These are phyloP conservation scores for Sericinus montela DNA, from an alignment of 2,888 invertebrate species.

Conservation along the genomic window DNA sequence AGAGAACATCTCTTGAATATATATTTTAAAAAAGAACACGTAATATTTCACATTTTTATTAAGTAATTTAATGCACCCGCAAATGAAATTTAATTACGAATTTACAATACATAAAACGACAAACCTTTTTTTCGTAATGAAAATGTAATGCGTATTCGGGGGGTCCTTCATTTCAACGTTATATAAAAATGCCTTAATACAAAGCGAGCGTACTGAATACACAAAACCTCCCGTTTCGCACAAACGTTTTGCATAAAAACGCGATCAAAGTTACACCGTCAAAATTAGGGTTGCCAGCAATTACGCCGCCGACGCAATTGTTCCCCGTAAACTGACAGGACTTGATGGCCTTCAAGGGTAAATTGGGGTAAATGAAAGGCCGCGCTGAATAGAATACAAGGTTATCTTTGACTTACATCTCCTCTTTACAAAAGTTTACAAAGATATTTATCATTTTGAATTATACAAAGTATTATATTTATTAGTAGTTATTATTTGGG, in stretches of 20 bases:
- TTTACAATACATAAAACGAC: not conserved
- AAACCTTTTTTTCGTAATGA: constrained; percentile 9
- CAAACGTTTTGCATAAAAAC: constrained; percentile 19
- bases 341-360: constrained; percentile 13
- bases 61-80: no score
- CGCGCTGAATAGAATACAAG: not conserved
- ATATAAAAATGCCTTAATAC: constrained; percentile 19
- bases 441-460: constrained; percentile 11
- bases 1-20: no score
- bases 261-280: constrained; percentile 17
- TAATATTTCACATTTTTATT: no score
- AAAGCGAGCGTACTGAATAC: constrained; percentile 9
- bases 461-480: no score
- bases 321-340: constrained; percentile 14
- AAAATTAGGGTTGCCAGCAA: constrained; percentile 18
- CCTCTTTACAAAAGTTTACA: constrained; percentile 1
- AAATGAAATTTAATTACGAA: not conserved
- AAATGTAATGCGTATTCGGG: constrained; percentile 18
- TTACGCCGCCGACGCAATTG: constrained; percentile 16
- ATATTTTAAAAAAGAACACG: no score
- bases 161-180: constrained; percentile 11
- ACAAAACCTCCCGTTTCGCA: constrained; percentile 11
- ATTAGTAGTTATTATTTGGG: no score
- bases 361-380: constrained; percentile 19
- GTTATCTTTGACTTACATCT: constrained; percentile 15